Base-by-base conservation (phyloP, 2,888 invertebrate genomes). In the Neelides folsomi region DNA sequence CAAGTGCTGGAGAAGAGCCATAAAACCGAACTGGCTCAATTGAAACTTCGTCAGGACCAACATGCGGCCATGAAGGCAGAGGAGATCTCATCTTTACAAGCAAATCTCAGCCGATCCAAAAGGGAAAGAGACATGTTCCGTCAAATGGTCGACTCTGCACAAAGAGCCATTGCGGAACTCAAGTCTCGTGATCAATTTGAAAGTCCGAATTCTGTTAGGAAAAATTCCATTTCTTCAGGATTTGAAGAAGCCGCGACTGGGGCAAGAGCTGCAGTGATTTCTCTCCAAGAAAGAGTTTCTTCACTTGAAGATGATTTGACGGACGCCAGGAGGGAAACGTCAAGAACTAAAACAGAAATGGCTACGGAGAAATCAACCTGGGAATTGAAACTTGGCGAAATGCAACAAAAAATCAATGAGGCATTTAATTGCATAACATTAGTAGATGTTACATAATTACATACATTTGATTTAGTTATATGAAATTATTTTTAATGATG, bases 261-360 rank as follows among this genome's bases (percentile, higher is more conserved):
- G 9, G 65, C 65, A 1, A 52, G 63, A 41, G 65, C 65, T 10
- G 65, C 65, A 4, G 61, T 65, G 1, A 79, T 82, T 0, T 76
- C 79, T 12, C 69, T 89, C 57, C 87, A 89, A 67, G 84, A 87
- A 67, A 86, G 89, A 71, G 79, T 88, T 56, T 82, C 83, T 53
- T 82, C 83, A 58, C 76, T 90, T 66, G 89, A 90, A 68, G 90
- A 92, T 70, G 88, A 90, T 68, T 73, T 92, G 35, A 86, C 87
- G 39, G 88, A 90, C 68, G 77, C 88, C 0, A 77, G 86, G 49
- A 71, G 90, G 49, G 83, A 88, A 66, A 77, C 82, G 15, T 87
- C 87, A 37, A 83, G 86, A 67, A 74, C 86, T 1, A 88, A 86
- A 71, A 88, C 89, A 0, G 89, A 90, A 70, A 75, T 89, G n/a